Evolutionary conservation across 2,113 vertebrate species (phyloP).

Genomic region (Protobothrops mucrosquamatus): DNA sequence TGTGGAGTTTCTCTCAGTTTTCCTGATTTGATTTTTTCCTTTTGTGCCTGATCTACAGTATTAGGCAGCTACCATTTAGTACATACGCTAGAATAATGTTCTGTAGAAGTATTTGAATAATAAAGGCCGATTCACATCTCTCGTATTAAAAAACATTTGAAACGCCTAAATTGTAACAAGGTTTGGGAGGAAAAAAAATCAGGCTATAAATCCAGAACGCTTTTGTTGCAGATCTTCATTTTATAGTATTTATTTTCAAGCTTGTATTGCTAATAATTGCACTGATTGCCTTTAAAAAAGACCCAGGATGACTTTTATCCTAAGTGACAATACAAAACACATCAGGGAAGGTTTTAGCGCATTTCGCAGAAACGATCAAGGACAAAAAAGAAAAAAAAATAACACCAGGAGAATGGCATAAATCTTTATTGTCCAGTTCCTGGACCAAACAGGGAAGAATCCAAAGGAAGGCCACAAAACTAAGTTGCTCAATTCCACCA

Average conservation of each 20-base stretch:
- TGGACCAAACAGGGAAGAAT: background rate
- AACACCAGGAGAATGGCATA: background rate
- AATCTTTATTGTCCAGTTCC: background rate
- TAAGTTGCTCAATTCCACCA: no score
- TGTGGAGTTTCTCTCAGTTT: background rate
- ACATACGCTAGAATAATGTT: background rate
- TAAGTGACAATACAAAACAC: background rate
- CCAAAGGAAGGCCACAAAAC: background rate
- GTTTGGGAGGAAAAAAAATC: background rate
- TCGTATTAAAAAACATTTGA: background rate
- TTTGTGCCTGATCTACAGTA: background rate
- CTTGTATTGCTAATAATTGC: background rate
- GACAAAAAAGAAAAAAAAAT: background rate
- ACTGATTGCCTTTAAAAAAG: background rate
- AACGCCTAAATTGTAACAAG: background rate
- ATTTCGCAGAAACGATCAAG: background rate
- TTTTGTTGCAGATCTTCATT: background rate
- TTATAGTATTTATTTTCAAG: background rate
- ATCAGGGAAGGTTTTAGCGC: background rate
- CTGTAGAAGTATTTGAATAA: background rate
- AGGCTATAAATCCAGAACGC: background rate
- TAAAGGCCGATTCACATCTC: background rate
- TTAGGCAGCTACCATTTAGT: background rate
- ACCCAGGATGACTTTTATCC: background rate
- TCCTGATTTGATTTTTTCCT: background rate